A percentile compares a stretch with the other conserved stretches of the same genome.
Evolutionary conservation across 92 coral and sea anemone species (phyloP).

Genomic region (Meandrina meandrites): DNA sequence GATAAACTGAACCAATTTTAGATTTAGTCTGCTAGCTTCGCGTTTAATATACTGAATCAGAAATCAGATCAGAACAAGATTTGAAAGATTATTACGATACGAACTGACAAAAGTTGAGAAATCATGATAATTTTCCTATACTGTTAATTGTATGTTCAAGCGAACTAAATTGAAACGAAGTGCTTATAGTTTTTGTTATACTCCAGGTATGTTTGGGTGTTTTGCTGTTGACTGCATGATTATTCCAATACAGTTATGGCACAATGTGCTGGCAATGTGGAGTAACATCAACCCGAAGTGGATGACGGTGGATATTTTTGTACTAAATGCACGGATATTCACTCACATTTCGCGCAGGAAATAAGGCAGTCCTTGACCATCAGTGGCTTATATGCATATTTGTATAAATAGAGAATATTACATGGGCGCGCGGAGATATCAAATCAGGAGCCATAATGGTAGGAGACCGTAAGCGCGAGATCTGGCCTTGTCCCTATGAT

Average conservation of each 20-base stretch:
- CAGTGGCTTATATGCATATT: not conserved
- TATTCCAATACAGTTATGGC: not conserved
- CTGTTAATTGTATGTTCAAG: not conserved
- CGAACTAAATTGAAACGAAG: not conserved
- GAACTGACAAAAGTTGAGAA: not conserved
- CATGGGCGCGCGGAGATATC: too few relatives aligned
- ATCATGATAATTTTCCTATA: too few relatives aligned
- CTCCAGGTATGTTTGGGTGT: not conserved
- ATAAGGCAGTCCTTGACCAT: not conserved
- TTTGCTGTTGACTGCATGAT: not conserved
- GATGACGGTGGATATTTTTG: not conserved
- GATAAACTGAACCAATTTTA: not conserved
- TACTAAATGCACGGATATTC: not conserved
- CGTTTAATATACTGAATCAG: not conserved
- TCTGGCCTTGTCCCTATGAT: too few relatives aligned
- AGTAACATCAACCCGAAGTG: too few relatives aligned
- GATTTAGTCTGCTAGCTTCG: not conserved
- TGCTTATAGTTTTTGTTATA: not conserved
- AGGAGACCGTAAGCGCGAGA: too few relatives aligned
- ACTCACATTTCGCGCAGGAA: not conserved
- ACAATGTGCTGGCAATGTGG: too few relatives aligned
- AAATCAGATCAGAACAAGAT: not conserved
- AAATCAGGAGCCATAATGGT: too few relatives aligned
- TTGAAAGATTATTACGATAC: not conserved
- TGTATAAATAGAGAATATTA: too few relatives aligned